A percentile compares a stretch with the other conserved stretches of the same genome.
Conservation (phyloP, 2,888 invertebrate genomes). For the Watsonalla binaria region DNA sequence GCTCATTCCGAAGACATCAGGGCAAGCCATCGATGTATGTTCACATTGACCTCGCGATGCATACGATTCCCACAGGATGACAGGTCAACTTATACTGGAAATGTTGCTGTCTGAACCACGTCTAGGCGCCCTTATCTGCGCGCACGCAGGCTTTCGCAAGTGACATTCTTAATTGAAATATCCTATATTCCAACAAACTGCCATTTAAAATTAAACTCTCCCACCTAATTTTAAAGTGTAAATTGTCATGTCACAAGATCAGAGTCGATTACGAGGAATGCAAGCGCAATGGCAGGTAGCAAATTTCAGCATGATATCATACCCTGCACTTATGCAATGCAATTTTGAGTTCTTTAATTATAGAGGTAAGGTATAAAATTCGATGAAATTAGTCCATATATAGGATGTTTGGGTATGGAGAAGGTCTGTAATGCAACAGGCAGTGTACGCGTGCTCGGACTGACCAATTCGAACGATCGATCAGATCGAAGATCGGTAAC, state of each 20-base stretch:
- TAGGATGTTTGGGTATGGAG: constrained; percentile 12
- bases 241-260: constrained; percentile 9
- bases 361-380: background rate
- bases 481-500: constrained; percentile 52
- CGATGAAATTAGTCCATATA: constrained; percentile 2
- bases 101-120: constrained; percentile 51
- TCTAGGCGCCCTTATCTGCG: constrained; percentile 58
- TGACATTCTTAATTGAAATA: constrained; percentile 8
- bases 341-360: background rate
- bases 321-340: background rate
- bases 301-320: background rate
- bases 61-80: too few species aligned
- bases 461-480: constrained; percentile 42
- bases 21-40: too few species aligned
- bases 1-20: too few species aligned
- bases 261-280: constrained; percentile 7
- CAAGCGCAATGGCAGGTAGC: background rate
- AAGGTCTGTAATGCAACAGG: constrained; percentile 38
- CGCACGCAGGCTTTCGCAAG: constrained; percentile 46
- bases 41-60: too few species aligned
- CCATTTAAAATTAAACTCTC: constrained; percentile 14
- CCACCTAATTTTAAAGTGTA: background rate
- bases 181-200: constrained; percentile 9
- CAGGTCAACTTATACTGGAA: constrained; percentile 3
- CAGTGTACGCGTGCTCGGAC: constrained; percentile 49